Base-by-base conservation (phyloP, 1,140 invertebrate species). In the Rhagoletis zephyria region DNA sequence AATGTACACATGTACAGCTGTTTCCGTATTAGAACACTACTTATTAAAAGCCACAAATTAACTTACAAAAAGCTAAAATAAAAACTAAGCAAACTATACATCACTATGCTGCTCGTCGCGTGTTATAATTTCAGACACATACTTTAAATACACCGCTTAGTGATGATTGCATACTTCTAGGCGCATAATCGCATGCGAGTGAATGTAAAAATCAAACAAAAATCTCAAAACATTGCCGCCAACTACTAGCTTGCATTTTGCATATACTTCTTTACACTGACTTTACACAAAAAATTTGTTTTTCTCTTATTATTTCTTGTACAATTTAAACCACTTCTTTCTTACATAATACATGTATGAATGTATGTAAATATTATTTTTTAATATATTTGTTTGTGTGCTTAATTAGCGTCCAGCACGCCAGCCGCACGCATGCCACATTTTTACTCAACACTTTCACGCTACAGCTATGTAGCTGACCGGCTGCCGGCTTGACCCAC, bases 391-490 rank as follows among this genome's bases (percentile, higher is more conserved):
- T 81, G 42, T 56, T 81, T 30, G 7, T 81, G 51, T 42, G 74
- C n/a, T 81, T 81, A 81, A 81, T 56, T 81, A 56, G 74, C 48
- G 4, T 9, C 16, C 2, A 51, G n/a, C 74, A 81, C 74, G 74
- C 74, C n/a, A 81, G 74, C 74, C n/a, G 56, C 74, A 81, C 48
- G 74, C 74, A 81, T 19, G 74, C 74, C n/a, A 59, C 48, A 9
- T 48, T 56, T 74, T 48, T 6, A n/a, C 7, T 81, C 48, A 81
- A 51, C 48, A 81, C 48, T 74, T 67, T 63, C 61, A 4, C n/a
- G 12, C 61, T 63, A 16, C n/a, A 63, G n/a, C 4, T 63, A 16
- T 63, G 12, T 63, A 14, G 61, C 4, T 63, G 6, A 12, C 7
- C 30, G 30, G 30, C 30, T 30, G 30, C 0, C 30, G 30, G 30